phyloP scores from a whole-genome alignment of 37 sponge, comb jelly and placozoan species.

The Beroe forskalii region DNA sequence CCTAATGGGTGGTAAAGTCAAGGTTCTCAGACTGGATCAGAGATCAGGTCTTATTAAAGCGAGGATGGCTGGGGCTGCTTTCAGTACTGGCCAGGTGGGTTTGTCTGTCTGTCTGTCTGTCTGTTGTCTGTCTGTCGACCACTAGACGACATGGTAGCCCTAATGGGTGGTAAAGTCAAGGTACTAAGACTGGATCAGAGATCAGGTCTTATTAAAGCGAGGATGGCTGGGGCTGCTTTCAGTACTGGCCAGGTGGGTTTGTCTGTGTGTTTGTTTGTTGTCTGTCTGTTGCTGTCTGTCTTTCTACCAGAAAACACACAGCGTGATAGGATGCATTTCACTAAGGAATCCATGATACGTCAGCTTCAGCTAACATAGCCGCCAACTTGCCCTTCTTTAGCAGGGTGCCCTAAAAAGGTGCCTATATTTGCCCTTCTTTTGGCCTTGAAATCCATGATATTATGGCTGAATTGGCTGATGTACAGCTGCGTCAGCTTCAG shows the following conservation, averaged over 20 bases:
- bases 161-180: slow-evolving; percentile 70
- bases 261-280: not conserved
- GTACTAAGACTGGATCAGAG: slow-evolving; percentile 70
- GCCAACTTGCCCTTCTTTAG: no score
- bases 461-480: no score
- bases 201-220: slow-evolving; percentile 78
- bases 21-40: slow-evolving; percentile 68
- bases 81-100: slow-evolving; percentile 70
- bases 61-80: slow-evolving; percentile 72
- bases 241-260: slow-evolving; percentile 70
- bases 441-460: no score
- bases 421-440: no score
- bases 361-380: no score
- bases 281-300: not conserved
- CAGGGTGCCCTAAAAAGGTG: no score
- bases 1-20: slow-evolving; percentile 70
- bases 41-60: slow-evolving; percentile 81
- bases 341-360: no score
- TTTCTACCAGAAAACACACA: no score
- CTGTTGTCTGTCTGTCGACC: not conserved
- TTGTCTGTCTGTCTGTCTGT: not conserved
- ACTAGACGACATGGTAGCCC: slow-evolving; percentile 67
- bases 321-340: no score
- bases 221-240: slow-evolving; percentile 72
- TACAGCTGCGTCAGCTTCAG: no score